Evolutionary conservation across 2,888 invertebrate species (phyloP), one percentile per base, ranked within the genome.

Genomic region (Cataglyphis albicans): DNA sequence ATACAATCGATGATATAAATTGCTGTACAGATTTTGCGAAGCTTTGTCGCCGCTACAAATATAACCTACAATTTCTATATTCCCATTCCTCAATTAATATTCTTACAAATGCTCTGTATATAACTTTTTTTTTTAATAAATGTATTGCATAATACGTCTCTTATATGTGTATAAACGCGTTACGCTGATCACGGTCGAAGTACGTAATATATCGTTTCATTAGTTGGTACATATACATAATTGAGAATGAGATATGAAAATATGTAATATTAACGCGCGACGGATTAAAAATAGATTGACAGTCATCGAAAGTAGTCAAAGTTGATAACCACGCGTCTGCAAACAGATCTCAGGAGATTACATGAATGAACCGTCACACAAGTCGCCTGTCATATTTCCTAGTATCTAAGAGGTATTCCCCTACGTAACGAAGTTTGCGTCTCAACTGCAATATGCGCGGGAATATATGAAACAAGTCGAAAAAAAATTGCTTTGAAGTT

Each of bases 371-470:
- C 21, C 44, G 4, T 68, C 57, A 21, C 57, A 32, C 18, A 41
- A 76, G 15, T 29, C 25, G 25, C n/a, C 3, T 29, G 76, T 78
- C 70, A 70, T 44, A 32, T 59, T 78, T 78, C 70, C 44, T 0
- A 25, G 78, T 78, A 78, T 59, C 25, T 32, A 15, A 3, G 0
- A 78, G 59, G 35, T 70, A 70, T 70, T 78, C 70, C 70, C 70
- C 44, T 44, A 18, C 35, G 25, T 9, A 7, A 2, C 25, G 5
- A 12, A 57, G 55, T 78, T 67, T 68, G 59, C 78, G 70, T 78
- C 70, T 78, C 70, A 78, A 44, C 44, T 10, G 9, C 21, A 25
- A 59, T n/a, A 70, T 15, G 15, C 7, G 29, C 48, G n/a, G 6
- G 29, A 15, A 5, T 35, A 15, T 21, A 15, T 52, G 15, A 61